These are phyloP conservation scores for Chlamydotis undulata DNA, from an alignment of 2,113 vertebrate species.

Conservation along the genomic window DNA sequence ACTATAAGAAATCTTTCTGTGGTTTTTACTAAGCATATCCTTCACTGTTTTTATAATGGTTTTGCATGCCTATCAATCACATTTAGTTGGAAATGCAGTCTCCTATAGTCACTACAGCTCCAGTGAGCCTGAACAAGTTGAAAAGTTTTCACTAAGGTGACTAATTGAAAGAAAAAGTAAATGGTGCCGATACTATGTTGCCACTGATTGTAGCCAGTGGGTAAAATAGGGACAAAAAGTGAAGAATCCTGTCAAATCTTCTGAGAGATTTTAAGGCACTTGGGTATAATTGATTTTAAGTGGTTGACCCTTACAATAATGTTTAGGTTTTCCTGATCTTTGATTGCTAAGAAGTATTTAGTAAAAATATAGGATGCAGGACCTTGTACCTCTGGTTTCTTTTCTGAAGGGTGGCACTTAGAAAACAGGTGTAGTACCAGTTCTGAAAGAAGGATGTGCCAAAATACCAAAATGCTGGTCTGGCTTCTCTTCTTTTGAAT, in stretches of 20 bases:
- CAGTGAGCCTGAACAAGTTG: not conserved
- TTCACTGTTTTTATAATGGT: not conserved
- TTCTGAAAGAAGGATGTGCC: not conserved
- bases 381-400: not conserved
- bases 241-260: not conserved
- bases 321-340: not conserved
- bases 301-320: not conserved
- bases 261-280: not conserved
- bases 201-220: not conserved
- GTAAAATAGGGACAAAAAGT: not conserved
- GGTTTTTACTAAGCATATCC: not conserved
- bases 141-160: not conserved
- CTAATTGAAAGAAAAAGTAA: not conserved
- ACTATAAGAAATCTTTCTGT: not conserved
- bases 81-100: not conserved
- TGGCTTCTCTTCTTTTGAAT: not conserved
- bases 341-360: not conserved
- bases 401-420: not conserved
- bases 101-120: not conserved
- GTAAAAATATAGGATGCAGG: not conserved
- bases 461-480: not conserved
- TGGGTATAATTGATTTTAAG: not conserved
- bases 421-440: not conserved
- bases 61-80: conserved; percentile 6
- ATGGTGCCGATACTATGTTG: not conserved